Evolutionary conservation across 1,140 invertebrate genomes (phyloP), one percentile per base, ranked within the genome.

Genomic region (Zaprionus camerounensis): DNA sequence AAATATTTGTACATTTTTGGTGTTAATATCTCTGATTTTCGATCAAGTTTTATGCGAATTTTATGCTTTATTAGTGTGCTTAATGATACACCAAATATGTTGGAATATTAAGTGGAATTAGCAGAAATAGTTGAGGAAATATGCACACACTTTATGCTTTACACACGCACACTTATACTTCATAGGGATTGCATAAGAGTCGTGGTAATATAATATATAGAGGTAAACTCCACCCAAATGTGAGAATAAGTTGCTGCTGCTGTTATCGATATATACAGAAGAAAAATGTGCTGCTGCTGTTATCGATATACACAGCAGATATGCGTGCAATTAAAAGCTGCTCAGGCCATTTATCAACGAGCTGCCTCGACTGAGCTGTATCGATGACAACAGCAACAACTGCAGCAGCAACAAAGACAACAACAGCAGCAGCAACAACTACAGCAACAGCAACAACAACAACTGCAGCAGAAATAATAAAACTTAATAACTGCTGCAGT

Each of bases 311-410:
- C 49, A 62, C 58, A 61, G 31, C 20, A 65, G 70, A 76, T 72
- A 72, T 61, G 63, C 63, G 63, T 76, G 74, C 70, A 73, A 77
- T 77, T 77, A 77, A 77, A 73, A 68, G 70, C 36, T 36, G 20
- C 64, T 65, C 75, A 41, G 53, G 49, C 70, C 65, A 84, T 87
- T 81, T 88, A 88, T 87, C 84, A 87, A 76, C 76, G 68, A 69
- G 76, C 71, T 76, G 62, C 64, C 58, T 49, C 59, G 12, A 22
- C 51, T 38, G 62, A 44, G 53, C 68, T 65, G 65, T 65, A 67
- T 71, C 76, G 80, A 80, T 87, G 83, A 86, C 82, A 86, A 65
- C 65, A 70, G 62, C 76, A 72, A 57, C 75, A 34, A 86, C 82
- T 82, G 62, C 65, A 70, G 36, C 36, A 38, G 13, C 36, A 5